phyloP scores from a whole-genome alignment of 2,113 vertebrate species.

The Genyomyrus donnyi region DNA sequence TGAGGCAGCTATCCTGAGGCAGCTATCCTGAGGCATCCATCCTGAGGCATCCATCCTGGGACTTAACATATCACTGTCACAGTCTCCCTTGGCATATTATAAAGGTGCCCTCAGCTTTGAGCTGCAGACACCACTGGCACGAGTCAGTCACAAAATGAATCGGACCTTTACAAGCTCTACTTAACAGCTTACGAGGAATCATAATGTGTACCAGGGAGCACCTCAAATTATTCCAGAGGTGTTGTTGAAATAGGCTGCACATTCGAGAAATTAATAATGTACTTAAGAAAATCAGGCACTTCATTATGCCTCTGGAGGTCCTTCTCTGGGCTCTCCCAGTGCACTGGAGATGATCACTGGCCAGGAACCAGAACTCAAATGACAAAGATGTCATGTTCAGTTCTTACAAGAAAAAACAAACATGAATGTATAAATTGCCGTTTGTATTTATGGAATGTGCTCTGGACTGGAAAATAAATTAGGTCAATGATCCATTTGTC shows the following conservation, averaged over 20 bases:
- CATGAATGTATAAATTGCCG: background rate
- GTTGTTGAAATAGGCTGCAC: background rate
- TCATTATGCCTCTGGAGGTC: background rate
- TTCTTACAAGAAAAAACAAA: background rate
- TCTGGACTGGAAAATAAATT: background rate
- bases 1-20: too few species aligned
- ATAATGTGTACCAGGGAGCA: background rate
- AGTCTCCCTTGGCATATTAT: background rate
- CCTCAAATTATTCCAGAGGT: background rate
- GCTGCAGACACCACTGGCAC: background rate
- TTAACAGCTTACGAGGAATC: background rate
- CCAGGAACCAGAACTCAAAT: background rate
- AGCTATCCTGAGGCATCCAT: accelerated
- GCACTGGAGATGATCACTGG: background rate
- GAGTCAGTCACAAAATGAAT: background rate
- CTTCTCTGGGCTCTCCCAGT: background rate
- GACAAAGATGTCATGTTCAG: background rate
- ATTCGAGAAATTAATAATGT: background rate
- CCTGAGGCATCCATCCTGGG: background rate
- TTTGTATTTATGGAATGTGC: background rate
- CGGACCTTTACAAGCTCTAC: background rate
- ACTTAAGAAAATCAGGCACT: background rate
- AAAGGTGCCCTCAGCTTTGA: background rate
- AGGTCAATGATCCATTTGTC: background rate
- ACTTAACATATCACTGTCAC: background rate